Evolutionary conservation across 2,888 invertebrate species (phyloP).

Genomic region (Drosophila tripunctata): DNA sequence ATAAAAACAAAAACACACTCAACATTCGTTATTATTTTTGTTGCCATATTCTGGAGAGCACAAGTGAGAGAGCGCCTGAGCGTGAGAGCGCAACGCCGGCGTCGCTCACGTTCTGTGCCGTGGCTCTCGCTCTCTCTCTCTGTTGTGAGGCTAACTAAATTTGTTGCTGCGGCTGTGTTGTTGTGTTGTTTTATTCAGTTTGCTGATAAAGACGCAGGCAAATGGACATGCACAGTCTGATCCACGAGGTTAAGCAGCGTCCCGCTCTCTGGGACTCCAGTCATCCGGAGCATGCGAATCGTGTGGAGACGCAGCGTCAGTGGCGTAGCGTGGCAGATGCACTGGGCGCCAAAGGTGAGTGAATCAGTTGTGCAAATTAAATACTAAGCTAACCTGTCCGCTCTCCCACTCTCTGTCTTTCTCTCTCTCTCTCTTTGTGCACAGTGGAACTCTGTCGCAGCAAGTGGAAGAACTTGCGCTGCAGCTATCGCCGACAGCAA

Average conservation of each 20-base stretch:
- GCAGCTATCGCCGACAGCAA: slow-evolving; percentile 48
- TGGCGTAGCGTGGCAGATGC: slow-evolving; percentile 69
- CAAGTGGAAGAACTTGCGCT: slow-evolving; percentile 81
- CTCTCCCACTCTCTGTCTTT: background rate
- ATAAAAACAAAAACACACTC: slow-evolving; percentile 15
- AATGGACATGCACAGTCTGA: slow-evolving; percentile 77
- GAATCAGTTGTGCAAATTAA: slow-evolving; percentile 1
- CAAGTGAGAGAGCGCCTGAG: slow-evolving; percentile 6
- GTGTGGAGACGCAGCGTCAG: slow-evolving; percentile 57
- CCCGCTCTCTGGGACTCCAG: slow-evolving; percentile 77
- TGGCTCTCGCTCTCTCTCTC: background rate
- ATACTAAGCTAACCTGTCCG: slow-evolving; percentile 3
- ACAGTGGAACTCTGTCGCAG: slow-evolving; percentile 79
- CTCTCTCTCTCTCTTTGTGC: background rate
- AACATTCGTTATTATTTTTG: slow-evolving; percentile 19
- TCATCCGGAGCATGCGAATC: slow-evolving; percentile 69
- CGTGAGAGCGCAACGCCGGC: slow-evolving; percentile 21
- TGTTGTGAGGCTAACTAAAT: slow-evolving; percentile 19
- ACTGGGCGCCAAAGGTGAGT: slow-evolving; percentile 68
- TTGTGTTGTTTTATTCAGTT: slow-evolving; percentile 68
- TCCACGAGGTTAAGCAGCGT: slow-evolving; percentile 68
- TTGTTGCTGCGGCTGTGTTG: slow-evolving; percentile 42
- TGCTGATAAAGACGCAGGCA: slow-evolving; percentile 72
- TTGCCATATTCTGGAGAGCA: slow-evolving; percentile 14
- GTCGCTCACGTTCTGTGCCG: background rate